Percentiles rank a stretch among this genome's conserved stretches.
Conservation (phyloP, 1,140 invertebrate species). For the Scaptomyza graminum region DNA sequence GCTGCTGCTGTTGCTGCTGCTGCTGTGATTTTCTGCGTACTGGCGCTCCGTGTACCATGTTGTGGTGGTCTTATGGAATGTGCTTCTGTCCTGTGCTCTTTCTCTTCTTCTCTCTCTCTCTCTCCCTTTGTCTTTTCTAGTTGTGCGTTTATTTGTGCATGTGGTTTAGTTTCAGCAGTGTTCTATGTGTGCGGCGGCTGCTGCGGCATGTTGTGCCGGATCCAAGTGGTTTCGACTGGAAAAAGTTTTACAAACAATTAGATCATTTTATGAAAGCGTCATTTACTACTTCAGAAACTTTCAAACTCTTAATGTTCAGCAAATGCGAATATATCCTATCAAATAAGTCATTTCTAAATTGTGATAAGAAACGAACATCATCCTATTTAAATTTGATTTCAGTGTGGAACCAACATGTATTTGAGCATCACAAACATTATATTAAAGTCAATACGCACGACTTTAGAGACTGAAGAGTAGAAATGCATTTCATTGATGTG, state of each 20-base stretch:
- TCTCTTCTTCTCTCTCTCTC: background rate
- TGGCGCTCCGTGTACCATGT: conserved; percentile 80
- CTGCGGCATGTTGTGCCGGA: conserved; percentile 22
- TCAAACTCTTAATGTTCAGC: too few relatives aligned
- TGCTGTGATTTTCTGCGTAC: conserved; percentile 70
- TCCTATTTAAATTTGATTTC: too few relatives aligned
- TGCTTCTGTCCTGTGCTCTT: background rate
- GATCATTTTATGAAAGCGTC: background rate
- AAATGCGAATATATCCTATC: too few relatives aligned
- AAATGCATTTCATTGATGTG: too few relatives aligned
- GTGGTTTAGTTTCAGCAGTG: background rate
- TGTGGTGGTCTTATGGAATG: conserved; percentile 30
- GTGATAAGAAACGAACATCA: too few relatives aligned
- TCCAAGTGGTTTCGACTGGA: background rate
- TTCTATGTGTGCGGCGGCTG: conserved; percentile 17
- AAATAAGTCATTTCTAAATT: too few relatives aligned
- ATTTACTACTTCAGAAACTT: too few relatives aligned
- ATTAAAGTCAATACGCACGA: background rate
- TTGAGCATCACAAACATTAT: background rate
- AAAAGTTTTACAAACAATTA: conserved; percentile 4
- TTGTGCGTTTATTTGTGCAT: background rate
- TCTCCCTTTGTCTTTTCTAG: background rate
- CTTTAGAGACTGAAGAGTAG: too few relatives aligned
- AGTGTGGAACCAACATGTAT: background rate
- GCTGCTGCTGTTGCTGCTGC: conserved; percentile 44